Evolutionary conservation across 2,113 vertebrate genomes (phyloP).

Genomic region (Urocolius indicus): DNA sequence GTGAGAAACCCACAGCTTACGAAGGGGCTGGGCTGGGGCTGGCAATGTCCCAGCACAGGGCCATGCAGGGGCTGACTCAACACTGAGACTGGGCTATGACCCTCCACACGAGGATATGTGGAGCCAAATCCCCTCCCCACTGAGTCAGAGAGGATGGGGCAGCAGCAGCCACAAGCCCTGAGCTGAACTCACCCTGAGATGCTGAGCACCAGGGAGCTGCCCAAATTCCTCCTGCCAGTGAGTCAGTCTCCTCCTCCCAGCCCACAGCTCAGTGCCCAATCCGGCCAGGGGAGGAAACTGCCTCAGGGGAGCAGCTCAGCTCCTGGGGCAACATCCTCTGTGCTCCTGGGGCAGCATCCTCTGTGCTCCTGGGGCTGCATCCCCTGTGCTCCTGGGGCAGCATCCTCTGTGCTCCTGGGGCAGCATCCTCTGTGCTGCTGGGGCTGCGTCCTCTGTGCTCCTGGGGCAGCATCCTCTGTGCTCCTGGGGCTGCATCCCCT

Average conservation of each 20-base stretch:
- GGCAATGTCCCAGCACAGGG: not conserved
- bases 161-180: not conserved
- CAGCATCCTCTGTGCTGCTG: not conserved
- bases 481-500: not conserved
- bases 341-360: not conserved
- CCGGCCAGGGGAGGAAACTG: fast-evolving
- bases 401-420: not conserved
- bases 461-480: not conserved
- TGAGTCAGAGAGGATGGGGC: not conserved
- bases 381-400: not conserved
- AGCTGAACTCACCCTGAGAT: not conserved
- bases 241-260: conserved; percentile 27
- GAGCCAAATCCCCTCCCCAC: not conserved
- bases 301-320: not conserved
- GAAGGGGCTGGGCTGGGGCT: not conserved
- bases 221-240: not conserved
- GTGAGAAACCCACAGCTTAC: not conserved
- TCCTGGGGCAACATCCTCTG: not conserved
- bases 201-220: conserved; percentile 24
- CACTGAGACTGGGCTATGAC: not conserved
- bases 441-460: no score
- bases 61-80: not conserved
- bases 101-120: not conserved
- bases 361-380: no score
- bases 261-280: not conserved